Evolutionary conservation across 2,113 vertebrate species (phyloP).

Genomic region (Ariopsis seemanni): DNA sequence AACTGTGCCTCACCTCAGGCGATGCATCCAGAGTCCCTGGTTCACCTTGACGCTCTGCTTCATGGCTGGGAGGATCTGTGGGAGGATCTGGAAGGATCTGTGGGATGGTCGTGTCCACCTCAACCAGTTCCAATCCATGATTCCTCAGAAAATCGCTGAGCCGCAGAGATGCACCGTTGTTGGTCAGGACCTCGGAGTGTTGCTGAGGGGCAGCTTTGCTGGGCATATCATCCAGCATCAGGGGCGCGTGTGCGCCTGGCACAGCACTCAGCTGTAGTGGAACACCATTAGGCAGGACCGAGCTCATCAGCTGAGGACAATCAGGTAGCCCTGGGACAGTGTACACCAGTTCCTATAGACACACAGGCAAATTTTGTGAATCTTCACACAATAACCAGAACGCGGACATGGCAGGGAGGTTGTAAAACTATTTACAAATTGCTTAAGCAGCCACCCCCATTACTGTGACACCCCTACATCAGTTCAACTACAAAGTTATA

Average conservation of each 20-base stretch:
- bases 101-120: constrained; percentile 40
- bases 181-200: background rate
- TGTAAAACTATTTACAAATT: background rate
- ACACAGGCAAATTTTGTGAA: background rate
- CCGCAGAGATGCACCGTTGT: background rate
- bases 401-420: background rate
- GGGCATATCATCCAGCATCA: background rate
- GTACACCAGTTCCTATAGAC: constrained; percentile 33
- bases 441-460: background rate
- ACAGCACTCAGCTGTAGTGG: constrained; percentile 4
- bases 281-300: constrained; percentile 8
- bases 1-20: constrained; percentile 39
- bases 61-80: background rate
- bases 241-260: background rate
- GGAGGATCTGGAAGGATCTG: constrained; percentile 2
- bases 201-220: background rate
- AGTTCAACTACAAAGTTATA: too few relatives aligned
- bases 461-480: too few relatives aligned
- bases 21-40: background rate
- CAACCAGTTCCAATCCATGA: constrained; percentile 39
- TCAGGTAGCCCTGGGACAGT: constrained; percentile 10
- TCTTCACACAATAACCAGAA: background rate
- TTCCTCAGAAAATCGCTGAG: constrained; percentile 19
- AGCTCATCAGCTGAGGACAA: constrained; percentile 22
- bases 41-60: constrained; percentile 6